Evolutionary conservation across 1,140 invertebrate genomes (phyloP), one percentile per base, ranked within the genome.

Genomic region (Apis laboriosa): DNA sequence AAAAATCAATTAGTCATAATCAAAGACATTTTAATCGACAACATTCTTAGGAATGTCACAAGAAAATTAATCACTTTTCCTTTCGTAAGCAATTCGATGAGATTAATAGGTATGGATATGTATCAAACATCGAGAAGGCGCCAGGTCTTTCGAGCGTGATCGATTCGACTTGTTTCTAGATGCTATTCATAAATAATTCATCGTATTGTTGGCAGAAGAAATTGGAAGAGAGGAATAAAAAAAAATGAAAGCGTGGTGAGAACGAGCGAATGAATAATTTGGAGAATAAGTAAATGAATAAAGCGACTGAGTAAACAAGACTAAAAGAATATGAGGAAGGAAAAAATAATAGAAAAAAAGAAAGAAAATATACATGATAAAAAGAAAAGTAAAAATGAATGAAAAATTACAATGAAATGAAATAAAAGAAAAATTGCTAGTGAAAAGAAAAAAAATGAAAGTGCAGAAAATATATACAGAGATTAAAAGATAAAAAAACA

Each of bases 131-230:
- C 81, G 74, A 71, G 64, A 61, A 84, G 77, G 70, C 53, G 68
- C 78, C 66, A 53, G 68, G 67, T 87, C 81, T 53, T 72, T 77
- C 78, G 76, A 77, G 75, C 87, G 72, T 83, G 79, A 72, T 85
- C 86, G 86, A 83, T 85, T 73, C 75, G 83, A 88, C 78, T 88
- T 88, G 87, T 88, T 88, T 80, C 80, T 82, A 76, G 75, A 56
- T 87, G 79, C 79, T 71, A 82, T 89, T 90, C 87, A 89, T 91
- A 89, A 91, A 91, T 91, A 91, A 91, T 90, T 91, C 89, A 90
- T 90, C 74, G 84, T 77, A 86, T 67, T 83, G 63, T 58, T 60
- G 61, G 34, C 73, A 68, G 74, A 74, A 77, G 7, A 67, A 67
- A 49, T 64, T 49, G 74, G 1, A 9, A n/a, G 21, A 12, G 58